phyloP scores from a whole-genome alignment of 2,113 vertebrate species.

The Laticauda colubrina region DNA sequence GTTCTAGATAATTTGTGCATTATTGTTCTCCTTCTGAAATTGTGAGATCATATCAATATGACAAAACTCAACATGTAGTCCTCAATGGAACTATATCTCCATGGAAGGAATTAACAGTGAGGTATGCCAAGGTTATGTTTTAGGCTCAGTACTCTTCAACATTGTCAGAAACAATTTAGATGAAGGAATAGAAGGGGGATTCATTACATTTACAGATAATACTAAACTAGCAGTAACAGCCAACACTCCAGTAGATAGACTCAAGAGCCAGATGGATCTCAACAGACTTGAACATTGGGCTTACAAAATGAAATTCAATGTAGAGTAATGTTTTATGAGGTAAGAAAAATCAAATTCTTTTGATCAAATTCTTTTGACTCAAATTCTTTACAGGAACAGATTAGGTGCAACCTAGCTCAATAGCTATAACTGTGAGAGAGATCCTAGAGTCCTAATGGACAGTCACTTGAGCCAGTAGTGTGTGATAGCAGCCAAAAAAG shows the following conservation, averaged over 20 bases:
- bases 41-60: neutral
- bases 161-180: neutral
- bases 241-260: too few relatives aligned
- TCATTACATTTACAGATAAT: neutral
- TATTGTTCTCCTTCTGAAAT: neutral
- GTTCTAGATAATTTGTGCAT: neutral
- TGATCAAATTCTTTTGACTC: too few relatives aligned
- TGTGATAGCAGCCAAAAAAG: too few relatives aligned
- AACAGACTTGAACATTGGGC: neutral
- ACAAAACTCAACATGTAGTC: neutral
- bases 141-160: neutral
- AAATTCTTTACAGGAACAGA: too few relatives aligned
- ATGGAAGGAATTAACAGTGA: neutral
- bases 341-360: too few relatives aligned
- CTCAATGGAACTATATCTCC: neutral
- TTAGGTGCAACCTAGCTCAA: too few relatives aligned
- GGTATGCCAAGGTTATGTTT: neutral
- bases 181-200: neutral
- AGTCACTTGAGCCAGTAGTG: too few relatives aligned
- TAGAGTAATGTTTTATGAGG: too few relatives aligned
- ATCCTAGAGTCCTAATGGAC: too few relatives aligned
- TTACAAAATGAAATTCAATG: neutral
- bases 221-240: neutral
- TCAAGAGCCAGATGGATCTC: neutral
- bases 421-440: too few relatives aligned